A percentile compares a stretch with the other conserved stretches of the same genome.
phyloP scores from a whole-genome alignment of 2,888 invertebrate genomes.

The Cataglyphis altisquamis region DNA sequence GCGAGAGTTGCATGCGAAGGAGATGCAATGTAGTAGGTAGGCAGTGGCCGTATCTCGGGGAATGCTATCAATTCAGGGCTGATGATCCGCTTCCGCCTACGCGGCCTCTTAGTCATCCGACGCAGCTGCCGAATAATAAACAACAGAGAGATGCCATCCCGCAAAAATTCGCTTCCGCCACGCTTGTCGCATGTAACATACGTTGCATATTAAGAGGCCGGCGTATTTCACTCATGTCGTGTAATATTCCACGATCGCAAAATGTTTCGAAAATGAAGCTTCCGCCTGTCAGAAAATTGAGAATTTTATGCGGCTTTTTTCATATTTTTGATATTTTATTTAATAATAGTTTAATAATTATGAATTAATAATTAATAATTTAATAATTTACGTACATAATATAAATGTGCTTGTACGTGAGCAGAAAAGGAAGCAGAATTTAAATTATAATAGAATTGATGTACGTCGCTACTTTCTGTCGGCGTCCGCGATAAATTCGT shows the following conservation, averaged over 20 bases:
- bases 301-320: background rate
- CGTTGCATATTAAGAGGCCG: constrained; percentile 38
- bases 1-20: constrained; percentile 27
- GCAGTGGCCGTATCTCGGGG: constrained; percentile 47
- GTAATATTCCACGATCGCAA: constrained; percentile 20
- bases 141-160: constrained; percentile 27
- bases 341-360: background rate
- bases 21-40: constrained; percentile 48
- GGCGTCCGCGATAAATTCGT: constrained; percentile 37
- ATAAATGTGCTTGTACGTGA: background rate
- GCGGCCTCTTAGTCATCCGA: constrained; percentile 68
- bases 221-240: constrained; percentile 3
- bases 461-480: constrained; percentile 10
- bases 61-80: constrained; percentile 73
- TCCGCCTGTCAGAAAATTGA: background rate
- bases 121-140: constrained; percentile 57
- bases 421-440: background rate
- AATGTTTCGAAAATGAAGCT: background rate
- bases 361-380: no score
- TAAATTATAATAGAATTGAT: constrained; percentile 1
- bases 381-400: background rate
- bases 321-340: background rate
- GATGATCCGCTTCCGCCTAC: constrained; percentile 73
- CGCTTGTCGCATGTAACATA: constrained; percentile 24
- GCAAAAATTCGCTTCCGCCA: constrained; percentile 52